Evolutionary conservation across 2,113 vertebrate species (phyloP).

Genomic region (Garra rufa): DNA sequence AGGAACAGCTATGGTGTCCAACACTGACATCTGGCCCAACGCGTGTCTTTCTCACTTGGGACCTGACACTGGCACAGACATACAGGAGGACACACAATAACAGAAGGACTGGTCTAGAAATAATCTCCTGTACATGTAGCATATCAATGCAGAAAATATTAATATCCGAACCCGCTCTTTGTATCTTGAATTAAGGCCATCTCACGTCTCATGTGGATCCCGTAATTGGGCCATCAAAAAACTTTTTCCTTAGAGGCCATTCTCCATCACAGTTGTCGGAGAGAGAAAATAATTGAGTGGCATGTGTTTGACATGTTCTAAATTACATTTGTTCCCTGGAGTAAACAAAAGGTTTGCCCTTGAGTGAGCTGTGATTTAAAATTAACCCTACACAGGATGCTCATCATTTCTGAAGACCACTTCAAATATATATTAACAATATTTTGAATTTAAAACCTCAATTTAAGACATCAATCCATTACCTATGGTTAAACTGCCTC

Average conservation of each 20-base stretch:
- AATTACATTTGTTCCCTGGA: constrained; percentile 53
- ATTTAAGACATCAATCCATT: neutral
- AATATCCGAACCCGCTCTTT: constrained; percentile 14
- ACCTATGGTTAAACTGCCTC: neutral
- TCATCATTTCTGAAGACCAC: neutral
- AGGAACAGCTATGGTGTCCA: neutral
- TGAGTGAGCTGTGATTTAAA: constrained; percentile 19
- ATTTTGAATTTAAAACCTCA: neutral
- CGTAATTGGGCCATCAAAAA: constrained; percentile 67
- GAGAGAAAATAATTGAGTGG: constrained; percentile 32
- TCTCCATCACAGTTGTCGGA: constrained; percentile 1
- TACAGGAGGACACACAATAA: neutral
- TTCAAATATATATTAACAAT: neutral
- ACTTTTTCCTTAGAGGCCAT: constrained; percentile 42
- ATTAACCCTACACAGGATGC: constrained; percentile 8
- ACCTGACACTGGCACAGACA: constrained; percentile 4
- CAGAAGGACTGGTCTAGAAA: neutral
- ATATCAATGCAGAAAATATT: neutral
- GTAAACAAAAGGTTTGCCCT: constrained; percentile 29
- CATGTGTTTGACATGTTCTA: constrained; percentile 45
- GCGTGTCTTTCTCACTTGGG: neutral
- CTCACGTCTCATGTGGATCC: constrained; percentile 55
- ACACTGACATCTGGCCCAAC: neutral
- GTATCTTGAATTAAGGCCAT: constrained; percentile 76
- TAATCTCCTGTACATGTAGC: neutral